phyloP scores from a whole-genome alignment of 2,113 vertebrate genomes.

The Recurvirostra avosetta region DNA sequence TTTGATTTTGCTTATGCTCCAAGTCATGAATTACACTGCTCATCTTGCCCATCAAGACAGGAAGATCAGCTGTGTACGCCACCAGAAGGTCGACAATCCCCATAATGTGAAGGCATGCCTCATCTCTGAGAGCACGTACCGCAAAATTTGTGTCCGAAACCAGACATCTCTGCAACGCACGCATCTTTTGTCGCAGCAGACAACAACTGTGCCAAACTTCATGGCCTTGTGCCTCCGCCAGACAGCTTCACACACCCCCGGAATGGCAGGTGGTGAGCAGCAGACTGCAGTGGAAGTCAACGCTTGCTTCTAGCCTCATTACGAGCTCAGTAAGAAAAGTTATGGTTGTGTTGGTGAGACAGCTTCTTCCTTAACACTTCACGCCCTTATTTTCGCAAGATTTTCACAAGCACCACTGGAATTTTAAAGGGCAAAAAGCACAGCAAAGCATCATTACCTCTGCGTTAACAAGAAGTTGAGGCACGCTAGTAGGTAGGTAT shows the following conservation, averaged over 20 bases:
- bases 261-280: background rate
- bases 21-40: background rate
- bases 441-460: background rate
- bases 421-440: background rate
- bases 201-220: background rate
- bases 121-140: background rate
- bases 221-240: rapidly evolving
- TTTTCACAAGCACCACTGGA: background rate
- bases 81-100: background rate
- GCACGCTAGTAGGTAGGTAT: background rate
- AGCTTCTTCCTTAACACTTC: background rate
- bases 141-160: background rate
- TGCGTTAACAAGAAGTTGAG: background rate
- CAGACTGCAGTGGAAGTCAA: background rate
- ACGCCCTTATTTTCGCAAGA: background rate
- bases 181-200: background rate
- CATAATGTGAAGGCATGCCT: background rate
- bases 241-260: background rate
- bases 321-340: background rate
- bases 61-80: background rate
- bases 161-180: background rate
- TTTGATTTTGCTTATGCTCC: background rate
- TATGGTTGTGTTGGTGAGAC: background rate
- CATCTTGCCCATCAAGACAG: background rate
- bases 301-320: rapidly evolving